Base-by-base conservation (phyloP, 2,797 vertebrate species). In the Aselliscus stoliczkanus region DNA sequence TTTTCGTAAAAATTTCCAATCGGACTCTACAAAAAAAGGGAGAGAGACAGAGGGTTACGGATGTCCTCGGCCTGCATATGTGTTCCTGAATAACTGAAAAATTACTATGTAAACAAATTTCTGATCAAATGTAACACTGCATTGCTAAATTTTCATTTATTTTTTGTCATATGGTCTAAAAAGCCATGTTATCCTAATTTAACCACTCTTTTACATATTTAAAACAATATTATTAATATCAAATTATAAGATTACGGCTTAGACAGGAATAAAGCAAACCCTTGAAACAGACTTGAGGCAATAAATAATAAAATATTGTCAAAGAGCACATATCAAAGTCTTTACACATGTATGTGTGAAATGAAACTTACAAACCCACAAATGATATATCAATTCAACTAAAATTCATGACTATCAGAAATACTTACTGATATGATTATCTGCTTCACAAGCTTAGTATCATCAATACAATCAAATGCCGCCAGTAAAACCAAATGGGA, bases 381-480 rank as follows among this genome's bases (percentile, higher is more conserved):
- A 88, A 27, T 58, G 27, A 65, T 25, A 0, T 12, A 88, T 25
- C 69, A 39, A 52, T 31, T 69, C 23, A 69, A 73, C 25, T 0
- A 87, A 18, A 88, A 65, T 20, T 69, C 69, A 31, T 92, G 27
- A 77, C 90, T 82, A 95, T 29, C 1, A 50, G 0, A 44, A 79
- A 75, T 97, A 99, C 99, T 99, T 97, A 99, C 99, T 7, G 99
- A 99, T 96, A 99, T 97, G 94, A 99, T 99, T 39, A 99, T 98
- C 97, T 99, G 99, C 96, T 99, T 99, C 95, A 99, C 98, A 96
- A 99, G 99, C 98, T 99, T 99, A 11, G 99, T 99, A 98, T 99
- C 99, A 89, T 99, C 99, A n/a, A 99, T 99, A 76, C 99, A 99
- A 98, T 99, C 99, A 87, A 99, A 99, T 0, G 99, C 99, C 7